phyloP scores from a whole-genome alignment of 2,888 invertebrate species.

The Noctua janthe region DNA sequence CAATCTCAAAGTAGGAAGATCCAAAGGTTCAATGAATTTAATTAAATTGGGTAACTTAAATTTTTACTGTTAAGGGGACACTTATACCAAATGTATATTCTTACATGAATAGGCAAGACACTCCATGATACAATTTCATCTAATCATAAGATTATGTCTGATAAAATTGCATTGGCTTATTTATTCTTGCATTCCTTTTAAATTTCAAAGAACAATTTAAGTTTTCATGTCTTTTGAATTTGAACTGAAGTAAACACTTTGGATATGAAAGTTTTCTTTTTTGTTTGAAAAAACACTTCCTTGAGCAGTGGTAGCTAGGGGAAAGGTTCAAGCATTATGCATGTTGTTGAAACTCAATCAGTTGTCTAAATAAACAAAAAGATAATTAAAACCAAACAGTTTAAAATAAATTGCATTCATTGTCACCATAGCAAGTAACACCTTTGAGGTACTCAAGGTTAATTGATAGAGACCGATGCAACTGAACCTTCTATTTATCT shows the following conservation, averaged over 20 bases:
- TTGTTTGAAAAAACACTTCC: neutral
- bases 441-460: neutral
- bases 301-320: neutral
- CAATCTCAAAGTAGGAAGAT: neutral
- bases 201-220: neutral
- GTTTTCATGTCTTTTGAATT: neutral
- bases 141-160: neutral
- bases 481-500: conserved; percentile 11
- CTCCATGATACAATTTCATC: neutral
- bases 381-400: neutral
- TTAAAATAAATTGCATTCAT: conserved; percentile 27
- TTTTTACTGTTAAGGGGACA: neutral
- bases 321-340: neutral
- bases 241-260: no score
- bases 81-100: no score
- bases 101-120: neutral
- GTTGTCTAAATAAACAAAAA: conserved; percentile 10
- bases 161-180: neutral
- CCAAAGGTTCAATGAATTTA: neutral
- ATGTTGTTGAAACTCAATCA: conserved; percentile 24
- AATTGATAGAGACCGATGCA: conserved; percentile 12
- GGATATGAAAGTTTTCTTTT: no score
- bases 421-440: neutral
- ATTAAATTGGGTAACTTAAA: neutral
- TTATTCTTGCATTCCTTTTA: neutral